These are phyloP conservation scores for Trichacis sp. DNA, from an alignment of 2,888 invertebrate species.

Conservation along the genomic window DNA sequence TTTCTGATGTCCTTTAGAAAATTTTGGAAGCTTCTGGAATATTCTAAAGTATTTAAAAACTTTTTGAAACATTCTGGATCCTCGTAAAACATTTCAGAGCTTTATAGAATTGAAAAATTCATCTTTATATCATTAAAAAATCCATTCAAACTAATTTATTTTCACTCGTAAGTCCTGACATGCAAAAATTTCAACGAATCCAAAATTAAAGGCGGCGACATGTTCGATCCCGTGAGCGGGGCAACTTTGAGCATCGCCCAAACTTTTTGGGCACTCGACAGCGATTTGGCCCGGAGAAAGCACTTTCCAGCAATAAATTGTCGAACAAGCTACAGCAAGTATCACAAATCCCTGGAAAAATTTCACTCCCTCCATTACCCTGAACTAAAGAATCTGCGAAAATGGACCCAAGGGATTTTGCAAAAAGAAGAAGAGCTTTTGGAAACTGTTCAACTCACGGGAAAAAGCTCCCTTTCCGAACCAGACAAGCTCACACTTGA, in stretches of 20 bases:
- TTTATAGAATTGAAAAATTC: no score
- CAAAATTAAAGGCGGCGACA: conserved; percentile 86
- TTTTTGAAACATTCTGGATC: no score
- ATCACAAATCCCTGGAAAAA: conserved; percentile 94
- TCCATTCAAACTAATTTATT: no score
- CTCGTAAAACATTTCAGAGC: no score
- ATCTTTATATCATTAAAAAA: no score
- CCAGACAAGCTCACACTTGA: conserved; percentile 97
- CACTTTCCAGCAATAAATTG: conserved; percentile 99
- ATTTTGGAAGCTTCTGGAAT: no score
- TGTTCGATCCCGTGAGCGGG: conserved; percentile 99
- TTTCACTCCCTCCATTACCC: conserved; percentile 96
- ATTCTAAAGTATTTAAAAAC: no score
- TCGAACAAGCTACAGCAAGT: conserved; percentile 95
- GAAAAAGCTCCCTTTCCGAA: conserved; percentile 96
- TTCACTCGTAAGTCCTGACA: no score
- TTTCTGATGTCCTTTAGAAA: no score
- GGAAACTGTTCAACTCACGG: conserved; percentile 98
- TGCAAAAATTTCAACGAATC: no score
- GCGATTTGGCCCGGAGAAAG: conserved; percentile 96
- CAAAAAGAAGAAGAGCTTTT: conserved; percentile 98
- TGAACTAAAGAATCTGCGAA: no score
- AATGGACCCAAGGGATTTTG: conserved; percentile 76
- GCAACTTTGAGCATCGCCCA: conserved; percentile 97
- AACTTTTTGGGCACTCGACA: conserved; percentile 98